Base-by-base conservation (phyloP, 2,113 vertebrate genomes). In the Tachycineta bicolor region DNA sequence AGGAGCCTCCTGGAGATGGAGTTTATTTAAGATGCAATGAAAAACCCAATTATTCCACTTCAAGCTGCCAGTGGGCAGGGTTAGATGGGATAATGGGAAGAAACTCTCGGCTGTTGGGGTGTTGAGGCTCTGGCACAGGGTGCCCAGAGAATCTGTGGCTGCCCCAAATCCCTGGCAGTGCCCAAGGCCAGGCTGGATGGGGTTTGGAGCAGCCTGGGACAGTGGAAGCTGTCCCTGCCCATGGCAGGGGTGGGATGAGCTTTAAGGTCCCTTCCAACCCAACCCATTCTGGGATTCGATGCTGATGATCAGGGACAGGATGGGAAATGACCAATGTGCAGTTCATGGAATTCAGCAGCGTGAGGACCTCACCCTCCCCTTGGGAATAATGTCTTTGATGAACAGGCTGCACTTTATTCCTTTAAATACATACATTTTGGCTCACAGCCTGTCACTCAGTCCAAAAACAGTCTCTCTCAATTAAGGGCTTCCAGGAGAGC, bases 381-480 rank as follows among this genome's bases (percentile, higher is more conserved):
- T 21, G 84, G 89, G 93, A 95, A 76, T 16, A 1, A 22, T 29
- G 22, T 41, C 77, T 84, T 37, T 5, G 25, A 37, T 53, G 85
- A 24, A 25, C 21, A 44, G 21, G n/a, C 59, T 49, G 31, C 34
- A 77, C 4, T 52, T 93, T n/a, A 46, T 65, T 55, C n/a, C 68
- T 94, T 93, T 63, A 93, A 93, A 90, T 83, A 90, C 17, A 77
- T 52, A 76, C 4, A 34, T 86, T 80, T 65, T 90, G 95, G 94
- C 94, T 70, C 79, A 11, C 16, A 73, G 83, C 87, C 87, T 50
- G n/a, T n/a, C 67, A 26, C 29, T 49, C 58, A 39, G 50, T 19
- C 92, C 75, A 73, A 91, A 91, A 94, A 85, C 23, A 14, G 41
- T 6, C 77, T 29, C 64, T 62, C 79, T 82, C 91, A 93, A 77